Conservation (phyloP, 1,140 invertebrate species). For the Zaprionus inermis region DNA sequence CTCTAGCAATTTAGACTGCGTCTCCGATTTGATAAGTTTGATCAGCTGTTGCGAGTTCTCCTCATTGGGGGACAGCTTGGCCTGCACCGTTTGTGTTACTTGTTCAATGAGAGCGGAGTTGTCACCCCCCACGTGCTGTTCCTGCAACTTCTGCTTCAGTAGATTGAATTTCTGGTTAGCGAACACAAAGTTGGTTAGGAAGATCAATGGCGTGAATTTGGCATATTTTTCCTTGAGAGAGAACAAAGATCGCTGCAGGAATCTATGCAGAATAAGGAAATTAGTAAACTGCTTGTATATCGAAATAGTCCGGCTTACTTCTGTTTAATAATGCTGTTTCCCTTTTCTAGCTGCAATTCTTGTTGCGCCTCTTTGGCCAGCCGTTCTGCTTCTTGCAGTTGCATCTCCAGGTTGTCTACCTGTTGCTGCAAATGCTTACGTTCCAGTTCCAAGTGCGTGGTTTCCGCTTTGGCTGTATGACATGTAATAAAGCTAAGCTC, state of each 20-base stretch:
- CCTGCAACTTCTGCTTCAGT: constrained; percentile 38
- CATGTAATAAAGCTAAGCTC: not conserved
- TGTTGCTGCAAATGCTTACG: constrained; percentile 56
- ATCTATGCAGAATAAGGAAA: constrained; percentile 42
- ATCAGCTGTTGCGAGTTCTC: constrained; percentile 74
- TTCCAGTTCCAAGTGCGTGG: constrained; percentile 56
- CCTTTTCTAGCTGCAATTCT: constrained; percentile 69
- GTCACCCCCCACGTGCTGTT: constrained; percentile 2
- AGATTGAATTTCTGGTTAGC: constrained; percentile 67
- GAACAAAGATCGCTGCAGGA: constrained; percentile 72
- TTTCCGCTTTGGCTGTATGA: constrained; percentile 65
- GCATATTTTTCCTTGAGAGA: constrained; percentile 78
- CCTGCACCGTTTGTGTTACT: constrained; percentile 39
- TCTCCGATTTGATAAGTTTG: constrained; percentile 75
- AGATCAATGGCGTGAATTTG: constrained; percentile 82
- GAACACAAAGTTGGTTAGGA: constrained; percentile 80
- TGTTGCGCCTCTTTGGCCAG: constrained; percentile 44
- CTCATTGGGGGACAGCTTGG: constrained; percentile 40
- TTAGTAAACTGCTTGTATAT: not conserved
- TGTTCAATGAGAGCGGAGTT: constrained; percentile 24
- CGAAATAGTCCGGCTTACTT: constrained; percentile 44
- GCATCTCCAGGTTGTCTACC: constrained; percentile 32
- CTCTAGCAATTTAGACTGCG: constrained; percentile 67
- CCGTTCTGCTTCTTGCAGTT: constrained; percentile 47
- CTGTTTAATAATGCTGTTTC: constrained; percentile 66